These are phyloP conservation scores for Rhabdornis inornatus DNA, from an alignment of 2,113 vertebrate genomes.

Conservation along the genomic window DNA sequence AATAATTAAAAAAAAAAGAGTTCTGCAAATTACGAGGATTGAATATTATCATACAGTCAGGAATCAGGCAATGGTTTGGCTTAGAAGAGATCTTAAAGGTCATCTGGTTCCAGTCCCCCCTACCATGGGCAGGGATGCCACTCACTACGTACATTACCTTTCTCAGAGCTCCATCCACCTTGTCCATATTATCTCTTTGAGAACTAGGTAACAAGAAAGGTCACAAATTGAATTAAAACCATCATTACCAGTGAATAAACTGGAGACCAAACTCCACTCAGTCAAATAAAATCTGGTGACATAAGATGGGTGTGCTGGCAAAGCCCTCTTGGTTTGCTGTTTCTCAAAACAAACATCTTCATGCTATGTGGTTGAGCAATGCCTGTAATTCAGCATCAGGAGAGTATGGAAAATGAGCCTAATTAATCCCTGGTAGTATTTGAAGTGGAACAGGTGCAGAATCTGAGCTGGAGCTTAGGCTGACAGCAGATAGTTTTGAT, in stretches of 20 bases:
- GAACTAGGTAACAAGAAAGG: neutral
- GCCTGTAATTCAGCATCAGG: neutral
- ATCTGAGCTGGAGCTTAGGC: neutral
- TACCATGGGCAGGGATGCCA: neutral
- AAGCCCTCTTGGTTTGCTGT: neutral
- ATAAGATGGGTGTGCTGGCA: neutral
- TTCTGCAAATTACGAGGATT: neutral
- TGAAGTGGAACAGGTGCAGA: neutral
- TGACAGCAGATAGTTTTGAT: neutral
- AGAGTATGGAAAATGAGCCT: neutral
- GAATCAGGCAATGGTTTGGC: neutral
- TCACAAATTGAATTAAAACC: neutral
- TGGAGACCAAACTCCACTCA: neutral
- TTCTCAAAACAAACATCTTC: neutral
- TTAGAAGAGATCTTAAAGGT: neutral
- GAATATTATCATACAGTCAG: neutral
- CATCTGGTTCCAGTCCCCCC: neutral
- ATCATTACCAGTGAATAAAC: neutral
- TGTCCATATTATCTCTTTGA: neutral
- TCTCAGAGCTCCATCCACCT: neutral
- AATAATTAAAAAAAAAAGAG: neutral
- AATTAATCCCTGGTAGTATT: neutral
- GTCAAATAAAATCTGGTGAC: neutral
- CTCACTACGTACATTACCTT: rapidly evolving
- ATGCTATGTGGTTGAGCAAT: neutral